A percentile compares a stretch with the other conserved stretches of the same genome.
Conservation (phyloP, 2,888 invertebrate genomes). For the Alentia gelatinosa region DNA sequence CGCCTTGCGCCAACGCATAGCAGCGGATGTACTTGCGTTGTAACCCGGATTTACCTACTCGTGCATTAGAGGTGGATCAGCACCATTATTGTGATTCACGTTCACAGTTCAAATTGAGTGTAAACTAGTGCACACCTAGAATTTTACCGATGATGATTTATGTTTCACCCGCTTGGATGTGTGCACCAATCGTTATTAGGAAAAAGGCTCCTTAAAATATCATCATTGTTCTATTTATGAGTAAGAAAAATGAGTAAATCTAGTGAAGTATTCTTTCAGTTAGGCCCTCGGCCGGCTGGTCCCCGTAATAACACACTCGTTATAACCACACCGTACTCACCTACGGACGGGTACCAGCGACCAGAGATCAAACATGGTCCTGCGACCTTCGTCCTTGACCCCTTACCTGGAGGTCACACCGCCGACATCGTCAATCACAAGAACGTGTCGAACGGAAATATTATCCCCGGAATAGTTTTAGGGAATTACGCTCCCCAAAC, state of each 20-base stretch:
- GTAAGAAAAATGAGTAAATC: background rate
- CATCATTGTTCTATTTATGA: too few relatives aligned
- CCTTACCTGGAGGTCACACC: background rate
- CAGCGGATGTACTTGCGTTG: too few relatives aligned
- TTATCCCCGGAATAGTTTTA: background rate
- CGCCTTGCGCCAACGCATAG: too few relatives aligned
- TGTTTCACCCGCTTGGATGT: too few relatives aligned
- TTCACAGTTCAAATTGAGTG: too few relatives aligned
- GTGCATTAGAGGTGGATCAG: too few relatives aligned
- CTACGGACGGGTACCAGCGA: background rate
- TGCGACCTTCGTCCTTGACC: constrained; percentile 8
- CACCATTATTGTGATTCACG: too few relatives aligned
- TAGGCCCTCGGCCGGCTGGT: background rate
- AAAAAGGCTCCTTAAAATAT: too few relatives aligned
- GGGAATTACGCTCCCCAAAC: background rate
- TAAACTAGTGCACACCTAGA: too few relatives aligned
- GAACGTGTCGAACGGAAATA: background rate
- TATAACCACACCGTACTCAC: background rate
- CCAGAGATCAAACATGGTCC: background rate
- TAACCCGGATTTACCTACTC: too few relatives aligned
- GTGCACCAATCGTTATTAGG: too few relatives aligned
- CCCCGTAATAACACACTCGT: background rate
- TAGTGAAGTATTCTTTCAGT: background rate
- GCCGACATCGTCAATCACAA: background rate
- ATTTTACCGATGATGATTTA: too few relatives aligned